Base-by-base conservation (phyloP, 2,888 invertebrate genomes). In the Hirtodrosophila histrioides region DNA sequence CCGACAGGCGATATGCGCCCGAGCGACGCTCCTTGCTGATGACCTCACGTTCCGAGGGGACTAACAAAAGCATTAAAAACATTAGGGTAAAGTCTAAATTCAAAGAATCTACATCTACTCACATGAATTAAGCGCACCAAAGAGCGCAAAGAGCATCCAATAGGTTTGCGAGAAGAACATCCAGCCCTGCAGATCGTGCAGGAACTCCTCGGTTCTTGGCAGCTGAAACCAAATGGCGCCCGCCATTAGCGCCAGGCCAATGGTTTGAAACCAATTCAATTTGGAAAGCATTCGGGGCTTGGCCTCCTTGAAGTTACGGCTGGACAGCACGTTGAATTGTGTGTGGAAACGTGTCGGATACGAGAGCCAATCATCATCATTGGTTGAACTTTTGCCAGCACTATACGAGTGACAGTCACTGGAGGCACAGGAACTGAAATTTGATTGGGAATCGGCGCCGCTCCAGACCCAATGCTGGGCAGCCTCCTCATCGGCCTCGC, bases 101-200 rank as follows among this genome's bases (percentile, higher is more conserved):
- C 6, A 3, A 5, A 27, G 27, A 27, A 27, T 27, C 5, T 2
- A 27, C 1, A 27, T 27, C 27, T 27, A 93, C 95, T 94, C 91
- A 96, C 96, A 96, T 90, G 96, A 95, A 89, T 95, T 94, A 36
- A 96, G 93, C 48, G 96, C 95, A 75, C 95, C 95, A 88, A 96
- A 96, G 78, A 95, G 93, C 12, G 96, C 95, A 89, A 95, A 95
- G 62, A 96, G 92, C 94, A 95, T 96, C 96, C 96, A 96, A 89
- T 96, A 96, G 24, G 95, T 95, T 50, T 95, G 95, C 62, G 95
- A 95, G 91, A 96, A 96, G 91, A 96, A 96, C 94, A 96, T 95
- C 95, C 95, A 95, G 45, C 96, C 96, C 91, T 95, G 95, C 68
- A 96, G 94, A 91, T 96, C 96, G 78, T 95, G 94, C 56, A 96